A percentile compares a stretch with the other conserved stretches of the same genome.
phyloP scores from a whole-genome alignment of 2,888 invertebrate species.

The Drosophila flavopinicola region DNA sequence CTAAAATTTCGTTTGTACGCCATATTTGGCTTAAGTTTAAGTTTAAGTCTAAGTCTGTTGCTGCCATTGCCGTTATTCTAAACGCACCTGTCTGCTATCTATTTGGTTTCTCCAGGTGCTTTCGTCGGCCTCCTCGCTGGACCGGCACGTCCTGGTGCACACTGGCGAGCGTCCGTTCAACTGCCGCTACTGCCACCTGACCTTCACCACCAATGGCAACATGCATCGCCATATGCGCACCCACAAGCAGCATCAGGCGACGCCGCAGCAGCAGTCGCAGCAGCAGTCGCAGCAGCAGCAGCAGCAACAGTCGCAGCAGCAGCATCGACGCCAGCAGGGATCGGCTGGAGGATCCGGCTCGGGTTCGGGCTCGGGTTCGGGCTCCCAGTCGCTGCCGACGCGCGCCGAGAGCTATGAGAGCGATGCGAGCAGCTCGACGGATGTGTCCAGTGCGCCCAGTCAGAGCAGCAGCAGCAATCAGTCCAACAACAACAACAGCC shows the following conservation, averaged over 20 bases:
- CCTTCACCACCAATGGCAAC: conserved; percentile 93
- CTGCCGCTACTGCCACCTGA: conserved; percentile 91
- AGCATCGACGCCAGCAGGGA: conserved; percentile 28
- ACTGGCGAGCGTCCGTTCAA: conserved; percentile 92
- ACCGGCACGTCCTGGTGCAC: conserved; percentile 92
- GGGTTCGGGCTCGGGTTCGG: background rate
- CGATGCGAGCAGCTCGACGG: conserved; percentile 85
- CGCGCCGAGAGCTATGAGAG: conserved; percentile 86
- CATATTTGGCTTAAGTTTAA: too few relatives aligned
- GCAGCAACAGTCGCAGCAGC: conserved; percentile 15
- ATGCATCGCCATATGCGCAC: conserved; percentile 93
- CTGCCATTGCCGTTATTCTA: too few relatives aligned
- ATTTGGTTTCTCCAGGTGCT: conserved; percentile 85
- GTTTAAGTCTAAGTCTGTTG: too few relatives aligned
- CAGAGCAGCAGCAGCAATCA: conserved; percentile 81
- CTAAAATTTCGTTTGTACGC: too few relatives aligned
- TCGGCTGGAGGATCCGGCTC: background rate
- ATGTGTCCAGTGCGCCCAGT: conserved; percentile 84
- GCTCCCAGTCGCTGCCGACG: background rate
- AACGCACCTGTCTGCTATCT: background rate
- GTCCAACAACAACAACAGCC: conserved; percentile 76
- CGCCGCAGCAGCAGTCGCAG: conserved; percentile 29
- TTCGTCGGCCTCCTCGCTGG: conserved; percentile 91
- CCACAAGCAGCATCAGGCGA: conserved; percentile 85
- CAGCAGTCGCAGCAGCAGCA: conserved; percentile 9